phyloP scores from a whole-genome alignment of 2,113 vertebrate genomes.

The Chaenocephalus aceratus region DNA sequence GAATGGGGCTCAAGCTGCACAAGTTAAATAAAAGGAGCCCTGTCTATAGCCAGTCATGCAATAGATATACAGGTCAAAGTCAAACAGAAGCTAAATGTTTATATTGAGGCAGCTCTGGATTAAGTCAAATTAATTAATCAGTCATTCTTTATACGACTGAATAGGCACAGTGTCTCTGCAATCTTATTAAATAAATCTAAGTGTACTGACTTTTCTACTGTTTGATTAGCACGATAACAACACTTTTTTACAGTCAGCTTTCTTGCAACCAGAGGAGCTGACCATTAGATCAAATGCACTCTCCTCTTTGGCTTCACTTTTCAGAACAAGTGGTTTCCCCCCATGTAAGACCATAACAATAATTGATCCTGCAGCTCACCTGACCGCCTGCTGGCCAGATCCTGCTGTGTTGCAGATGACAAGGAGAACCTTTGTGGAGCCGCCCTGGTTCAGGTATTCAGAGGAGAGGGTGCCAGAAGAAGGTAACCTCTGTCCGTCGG shows the following conservation, averaged over 20 bases:
- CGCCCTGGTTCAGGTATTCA: slow-evolving; percentile 82
- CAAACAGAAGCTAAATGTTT: slow-evolving; percentile 15
- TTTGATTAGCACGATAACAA: background rate
- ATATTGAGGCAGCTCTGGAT: slow-evolving; percentile 15
- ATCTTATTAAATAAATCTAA: slow-evolving; percentile 6
- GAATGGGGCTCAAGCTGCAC: no score
- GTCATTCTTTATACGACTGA: slow-evolving; percentile 4
- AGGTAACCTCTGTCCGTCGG: slow-evolving; percentile 71
- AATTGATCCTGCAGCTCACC: slow-evolving; percentile 77
- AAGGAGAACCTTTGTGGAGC: slow-evolving; percentile 83
- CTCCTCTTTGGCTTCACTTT: no score
- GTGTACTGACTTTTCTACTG: background rate
- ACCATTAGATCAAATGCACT: no score
- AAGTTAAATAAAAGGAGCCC: background rate
- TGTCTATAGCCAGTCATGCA: background rate
- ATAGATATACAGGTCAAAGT: slow-evolving; percentile 13
- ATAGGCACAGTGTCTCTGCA: background rate
- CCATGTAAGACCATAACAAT: no score
- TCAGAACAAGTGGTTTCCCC: no score
- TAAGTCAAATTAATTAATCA: background rate
- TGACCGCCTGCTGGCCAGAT: slow-evolving; percentile 83
- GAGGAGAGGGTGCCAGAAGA: slow-evolving; percentile 82
- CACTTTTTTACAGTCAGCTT: no score
- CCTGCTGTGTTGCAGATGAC: slow-evolving; percentile 90
- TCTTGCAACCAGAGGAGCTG: no score